Conservation (phyloP, 2,113 vertebrate genomes). For the Oncorhynchus nerka region DNA sequence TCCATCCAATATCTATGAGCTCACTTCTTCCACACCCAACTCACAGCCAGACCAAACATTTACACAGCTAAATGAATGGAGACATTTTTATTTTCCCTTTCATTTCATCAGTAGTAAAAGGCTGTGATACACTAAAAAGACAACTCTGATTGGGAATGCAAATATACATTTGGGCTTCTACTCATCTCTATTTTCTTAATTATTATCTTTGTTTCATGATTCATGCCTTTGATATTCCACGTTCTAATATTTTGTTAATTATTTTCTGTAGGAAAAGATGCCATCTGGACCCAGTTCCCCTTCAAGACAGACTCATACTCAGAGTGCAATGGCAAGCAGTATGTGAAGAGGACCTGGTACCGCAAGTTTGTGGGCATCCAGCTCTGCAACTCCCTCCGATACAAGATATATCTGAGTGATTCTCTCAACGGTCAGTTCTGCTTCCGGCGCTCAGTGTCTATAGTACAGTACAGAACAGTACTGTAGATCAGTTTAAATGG, state of each 20-base stretch:
- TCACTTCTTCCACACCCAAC: constrained; percentile 48
- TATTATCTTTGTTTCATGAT: background rate
- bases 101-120: background rate
- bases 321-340: constrained; percentile 92
- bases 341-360: constrained; percentile 95
- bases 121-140: constrained; percentile 12
- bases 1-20: constrained; percentile 38
- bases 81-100: constrained; percentile 10
- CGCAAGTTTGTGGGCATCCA: constrained; percentile 96
- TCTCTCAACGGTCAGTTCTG: constrained; percentile 83
- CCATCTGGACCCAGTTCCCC: constrained; percentile 94
- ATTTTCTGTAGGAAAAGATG: constrained; percentile 82
- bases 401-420: constrained; percentile 97
- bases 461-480: background rate
- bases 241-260: background rate
- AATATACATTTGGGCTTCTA: background rate
- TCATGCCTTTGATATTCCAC: constrained; percentile 1
- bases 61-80: constrained; percentile 31
- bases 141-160: background rate
- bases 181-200: background rate
- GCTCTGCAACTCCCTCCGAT: constrained; percentile 94
- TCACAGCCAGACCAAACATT: constrained; percentile 58
- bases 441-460: background rate
- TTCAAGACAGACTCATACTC: constrained; percentile 88
- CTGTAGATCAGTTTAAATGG: background rate